Evolutionary conservation across 1,140 invertebrate species (phyloP).

Genomic region (Lasaia peninsularis): DNA sequence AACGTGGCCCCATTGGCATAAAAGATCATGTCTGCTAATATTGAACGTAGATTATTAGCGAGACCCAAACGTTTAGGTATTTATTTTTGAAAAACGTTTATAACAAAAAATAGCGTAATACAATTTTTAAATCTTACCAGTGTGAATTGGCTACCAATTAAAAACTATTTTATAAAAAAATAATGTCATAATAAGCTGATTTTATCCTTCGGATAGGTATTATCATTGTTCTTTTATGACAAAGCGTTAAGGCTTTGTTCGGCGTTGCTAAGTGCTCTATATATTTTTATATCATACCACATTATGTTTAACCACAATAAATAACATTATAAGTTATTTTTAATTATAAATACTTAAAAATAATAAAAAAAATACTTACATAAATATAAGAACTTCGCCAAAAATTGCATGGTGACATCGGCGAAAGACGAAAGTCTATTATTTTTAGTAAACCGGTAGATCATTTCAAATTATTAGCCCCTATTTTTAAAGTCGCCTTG

Average conservation of each 20-base stretch:
- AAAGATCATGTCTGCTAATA: no score
- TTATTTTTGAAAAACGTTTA: no score
- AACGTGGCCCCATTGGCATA: no score
- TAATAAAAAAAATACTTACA: conserved; percentile 45
- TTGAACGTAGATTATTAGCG: no score
- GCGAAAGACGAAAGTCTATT: conserved; percentile 33
- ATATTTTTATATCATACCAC: background rate
- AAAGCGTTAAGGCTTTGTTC: background rate
- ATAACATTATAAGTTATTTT: background rate
- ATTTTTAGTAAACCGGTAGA: conserved; percentile 2
- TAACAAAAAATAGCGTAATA: no score
- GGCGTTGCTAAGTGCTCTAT: background rate
- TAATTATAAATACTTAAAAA: conserved; percentile 15
- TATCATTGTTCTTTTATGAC: conserved; percentile 7
- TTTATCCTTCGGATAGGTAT: background rate
- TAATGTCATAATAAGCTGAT: no score
- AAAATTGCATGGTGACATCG: conserved; percentile 35
- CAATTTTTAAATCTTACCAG: no score
- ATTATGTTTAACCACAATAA: background rate
- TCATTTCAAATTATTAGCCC: background rate
- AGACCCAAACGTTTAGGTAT: no score
- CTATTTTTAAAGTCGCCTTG: background rate
- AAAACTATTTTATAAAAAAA: no score
- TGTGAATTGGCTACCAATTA: no score
- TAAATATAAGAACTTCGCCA: conserved; percentile 57